phyloP scores from a whole-genome alignment of 2,113 vertebrate genomes.

The Hystrix cristata region DNA sequence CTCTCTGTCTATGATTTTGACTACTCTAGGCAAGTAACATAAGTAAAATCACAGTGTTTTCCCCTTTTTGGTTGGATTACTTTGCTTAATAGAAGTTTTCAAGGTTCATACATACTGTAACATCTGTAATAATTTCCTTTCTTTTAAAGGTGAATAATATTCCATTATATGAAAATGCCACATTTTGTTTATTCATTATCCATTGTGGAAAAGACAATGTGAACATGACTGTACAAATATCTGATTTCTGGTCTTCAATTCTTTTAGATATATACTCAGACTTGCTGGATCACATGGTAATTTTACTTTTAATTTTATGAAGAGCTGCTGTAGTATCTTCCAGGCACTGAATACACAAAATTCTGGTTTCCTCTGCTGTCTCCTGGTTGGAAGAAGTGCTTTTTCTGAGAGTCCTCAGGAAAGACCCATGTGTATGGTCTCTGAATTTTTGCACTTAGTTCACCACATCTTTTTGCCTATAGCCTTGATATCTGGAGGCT shows the following conservation, averaged over 20 bases:
- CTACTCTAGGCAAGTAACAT: neutral
- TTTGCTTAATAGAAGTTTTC: neutral
- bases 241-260: neutral
- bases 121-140: neutral
- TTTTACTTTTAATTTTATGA: neutral
- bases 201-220: neutral
- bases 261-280: neutral
- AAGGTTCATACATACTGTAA: neutral
- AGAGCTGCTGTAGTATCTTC: neutral
- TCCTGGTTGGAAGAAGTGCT: neutral
- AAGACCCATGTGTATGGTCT: neutral
- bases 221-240: neutral
- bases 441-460: neutral
- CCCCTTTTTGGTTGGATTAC: neutral
- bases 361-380: too few species aligned
- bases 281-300: neutral
- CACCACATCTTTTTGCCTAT: neutral
- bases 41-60: neutral
- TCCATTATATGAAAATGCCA: neutral
- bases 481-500: neutral
- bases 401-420: neutral
- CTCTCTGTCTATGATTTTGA: neutral
- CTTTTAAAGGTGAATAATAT: neutral
- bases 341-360: neutral
- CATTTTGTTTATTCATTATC: neutral